A percentile compares a stretch with the other conserved stretches of the same genome.
Evolutionary conservation across 2,113 vertebrate genomes (phyloP).

Genomic region (Trichechus manatus): DNA sequence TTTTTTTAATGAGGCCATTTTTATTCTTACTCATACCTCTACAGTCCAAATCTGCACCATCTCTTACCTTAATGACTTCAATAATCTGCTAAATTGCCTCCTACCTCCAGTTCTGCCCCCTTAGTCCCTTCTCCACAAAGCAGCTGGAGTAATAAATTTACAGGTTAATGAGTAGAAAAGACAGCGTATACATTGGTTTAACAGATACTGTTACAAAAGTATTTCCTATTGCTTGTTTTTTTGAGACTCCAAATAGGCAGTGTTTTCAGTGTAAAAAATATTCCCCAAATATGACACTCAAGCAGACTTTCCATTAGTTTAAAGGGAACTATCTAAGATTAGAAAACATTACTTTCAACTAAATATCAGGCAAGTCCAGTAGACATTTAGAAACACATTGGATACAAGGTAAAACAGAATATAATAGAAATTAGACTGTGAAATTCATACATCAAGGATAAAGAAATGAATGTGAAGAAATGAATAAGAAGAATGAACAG

Average conservation of each 20-base stretch:
- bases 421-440: not conserved
- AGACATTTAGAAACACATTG: not conserved
- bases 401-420: not conserved
- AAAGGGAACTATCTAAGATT: not conserved
- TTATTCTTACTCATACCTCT: not conserved
- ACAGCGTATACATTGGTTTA: not conserved
- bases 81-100: rapidly evolving
- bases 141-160: not conserved
- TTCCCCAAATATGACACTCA: not conserved
- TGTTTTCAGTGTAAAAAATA: not conserved
- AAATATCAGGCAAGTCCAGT: not conserved
- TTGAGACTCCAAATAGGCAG: not conserved
- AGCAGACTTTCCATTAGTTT: not conserved
- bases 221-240: not conserved
- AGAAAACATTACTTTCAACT: not conserved
- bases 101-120: not conserved
- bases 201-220: not conserved
- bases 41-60: rapidly evolving
- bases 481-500: not conserved
- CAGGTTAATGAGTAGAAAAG: not conserved
- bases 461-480: not conserved
- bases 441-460: not conserved
- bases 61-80: not conserved
- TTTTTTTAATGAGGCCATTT: not conserved
- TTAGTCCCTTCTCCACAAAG: not conserved